These are phyloP conservation scores for Pipistrellus nathusii DNA, from an alignment of 2,797 vertebrate species.

Conservation along the genomic window DNA sequence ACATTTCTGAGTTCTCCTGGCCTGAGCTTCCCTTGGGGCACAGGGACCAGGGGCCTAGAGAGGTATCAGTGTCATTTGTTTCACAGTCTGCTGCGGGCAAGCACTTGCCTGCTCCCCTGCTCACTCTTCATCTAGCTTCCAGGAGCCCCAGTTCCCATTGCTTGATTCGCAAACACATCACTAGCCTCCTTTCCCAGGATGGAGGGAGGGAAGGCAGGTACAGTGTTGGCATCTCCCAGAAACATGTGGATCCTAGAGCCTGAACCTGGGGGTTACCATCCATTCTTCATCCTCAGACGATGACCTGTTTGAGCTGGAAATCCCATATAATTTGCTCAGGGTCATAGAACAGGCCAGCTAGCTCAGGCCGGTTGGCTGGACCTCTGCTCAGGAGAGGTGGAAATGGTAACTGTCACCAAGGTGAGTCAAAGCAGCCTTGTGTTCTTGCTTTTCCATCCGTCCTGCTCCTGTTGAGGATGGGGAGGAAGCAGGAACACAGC, in stretches of 20 bases:
- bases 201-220: background rate
- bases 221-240: background rate
- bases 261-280: background rate
- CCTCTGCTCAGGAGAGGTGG: background rate
- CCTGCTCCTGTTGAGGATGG: background rate
- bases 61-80: background rate
- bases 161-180: background rate
- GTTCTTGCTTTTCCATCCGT: background rate
- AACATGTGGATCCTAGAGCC: background rate
- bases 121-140: background rate
- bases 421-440: background rate
- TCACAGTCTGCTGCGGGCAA: background rate
- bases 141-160: background rate
- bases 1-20: constrained; percentile 17
- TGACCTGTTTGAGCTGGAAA: background rate
- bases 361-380: background rate
- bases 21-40: constrained; percentile 1
- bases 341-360: background rate
- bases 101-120: background rate
- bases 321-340: background rate
- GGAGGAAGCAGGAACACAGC: background rate
- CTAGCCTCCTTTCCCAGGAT: background rate
- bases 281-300: background rate
- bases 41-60: background rate
- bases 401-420: background rate